Percentiles rank a stretch among this genome's conserved stretches.
Conservation (phyloP, 2,113 vertebrate genomes). For the Boulengeromyrus knoepffleri region DNA sequence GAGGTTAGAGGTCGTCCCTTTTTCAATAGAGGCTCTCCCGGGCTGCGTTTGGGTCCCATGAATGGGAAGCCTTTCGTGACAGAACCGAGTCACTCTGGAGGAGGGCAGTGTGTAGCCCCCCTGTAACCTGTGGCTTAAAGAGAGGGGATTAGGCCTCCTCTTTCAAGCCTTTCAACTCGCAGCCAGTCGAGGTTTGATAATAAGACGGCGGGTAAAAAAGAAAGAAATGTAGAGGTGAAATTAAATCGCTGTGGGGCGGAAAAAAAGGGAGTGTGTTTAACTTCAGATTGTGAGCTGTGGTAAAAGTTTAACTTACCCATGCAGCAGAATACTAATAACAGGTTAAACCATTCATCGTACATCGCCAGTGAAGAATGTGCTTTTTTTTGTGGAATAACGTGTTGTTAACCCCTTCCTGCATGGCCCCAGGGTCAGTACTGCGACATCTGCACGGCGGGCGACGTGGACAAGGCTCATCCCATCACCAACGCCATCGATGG, state of each 20-base stretch:
- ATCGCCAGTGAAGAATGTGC: not conserved
- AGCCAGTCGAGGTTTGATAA: constrained; percentile 18
- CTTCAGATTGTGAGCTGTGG: not conserved
- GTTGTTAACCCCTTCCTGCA: not conserved
- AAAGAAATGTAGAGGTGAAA: not conserved
- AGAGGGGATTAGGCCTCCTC: constrained; percentile 19
- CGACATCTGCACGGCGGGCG: constrained; percentile 76
- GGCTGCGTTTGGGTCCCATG: not conserved
- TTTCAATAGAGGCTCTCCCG: not conserved
- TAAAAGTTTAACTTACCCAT: not conserved
- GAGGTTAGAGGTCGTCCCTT: constrained; percentile 6
- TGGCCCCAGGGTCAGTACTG: constrained; percentile 86
- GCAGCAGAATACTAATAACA: not conserved
- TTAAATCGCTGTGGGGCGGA: not conserved
- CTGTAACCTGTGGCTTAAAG: constrained; percentile 7
- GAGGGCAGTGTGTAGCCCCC: not conserved
- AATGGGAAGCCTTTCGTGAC: constrained; percentile 16
- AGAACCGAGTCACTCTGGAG: not conserved
- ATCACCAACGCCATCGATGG: constrained; percentile 88
- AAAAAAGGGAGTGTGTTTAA: not conserved
- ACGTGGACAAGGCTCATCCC: constrained; percentile 81
- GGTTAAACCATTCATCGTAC: not conserved
- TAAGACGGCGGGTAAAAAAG: not conserved
- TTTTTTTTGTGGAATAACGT: not conserved
- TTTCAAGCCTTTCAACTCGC: constrained; percentile 18